Evolutionary conservation across 2,888 invertebrate genomes (phyloP).

Genomic region (Cosmia trapezina): DNA sequence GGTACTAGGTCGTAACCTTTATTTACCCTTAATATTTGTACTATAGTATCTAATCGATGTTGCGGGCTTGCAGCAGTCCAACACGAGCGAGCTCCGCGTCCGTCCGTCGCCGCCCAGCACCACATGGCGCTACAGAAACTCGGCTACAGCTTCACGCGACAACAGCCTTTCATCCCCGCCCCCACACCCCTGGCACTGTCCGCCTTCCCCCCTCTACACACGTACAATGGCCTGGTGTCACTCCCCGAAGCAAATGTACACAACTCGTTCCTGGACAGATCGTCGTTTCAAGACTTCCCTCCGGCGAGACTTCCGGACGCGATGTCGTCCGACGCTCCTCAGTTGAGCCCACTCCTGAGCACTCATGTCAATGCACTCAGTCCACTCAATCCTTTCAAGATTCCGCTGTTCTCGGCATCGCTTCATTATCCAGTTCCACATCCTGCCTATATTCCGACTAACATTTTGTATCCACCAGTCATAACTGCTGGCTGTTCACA

Average conservation of each 20-base stretch:
- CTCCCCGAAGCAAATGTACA: constrained; percentile 71
- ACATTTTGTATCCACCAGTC: constrained; percentile 83
- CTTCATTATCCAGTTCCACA: constrained; percentile 82
- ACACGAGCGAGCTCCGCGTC: constrained; percentile 96
- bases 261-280: constrained; percentile 75
- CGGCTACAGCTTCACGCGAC: constrained; percentile 85
- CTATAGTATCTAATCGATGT: constrained; percentile 19
- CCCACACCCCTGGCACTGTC: constrained; percentile 75
- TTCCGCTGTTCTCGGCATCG: constrained; percentile 81
- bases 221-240: constrained; percentile 73
- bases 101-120: constrained; percentile 77
- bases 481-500: constrained; percentile 76
- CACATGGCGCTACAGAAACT: constrained; percentile 87
- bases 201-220: constrained; percentile 75
- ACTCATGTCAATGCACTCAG: constrained; percentile 73
- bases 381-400: constrained; percentile 81
- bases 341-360: constrained; percentile 72
- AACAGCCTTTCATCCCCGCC: constrained; percentile 73
- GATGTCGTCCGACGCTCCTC: constrained; percentile 70
- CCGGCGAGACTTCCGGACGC: constrained; percentile 74
- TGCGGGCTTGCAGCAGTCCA: constrained; percentile 93
- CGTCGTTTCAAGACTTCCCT: constrained; percentile 78
- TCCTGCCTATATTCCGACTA: constrained; percentile 85
- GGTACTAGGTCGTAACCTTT: background rate
- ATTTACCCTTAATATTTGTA: background rate